Evolutionary conservation across 2,888 invertebrate species (phyloP), one percentile per base, ranked within the genome.

Genomic region (Marronus borbonicus): DNA sequence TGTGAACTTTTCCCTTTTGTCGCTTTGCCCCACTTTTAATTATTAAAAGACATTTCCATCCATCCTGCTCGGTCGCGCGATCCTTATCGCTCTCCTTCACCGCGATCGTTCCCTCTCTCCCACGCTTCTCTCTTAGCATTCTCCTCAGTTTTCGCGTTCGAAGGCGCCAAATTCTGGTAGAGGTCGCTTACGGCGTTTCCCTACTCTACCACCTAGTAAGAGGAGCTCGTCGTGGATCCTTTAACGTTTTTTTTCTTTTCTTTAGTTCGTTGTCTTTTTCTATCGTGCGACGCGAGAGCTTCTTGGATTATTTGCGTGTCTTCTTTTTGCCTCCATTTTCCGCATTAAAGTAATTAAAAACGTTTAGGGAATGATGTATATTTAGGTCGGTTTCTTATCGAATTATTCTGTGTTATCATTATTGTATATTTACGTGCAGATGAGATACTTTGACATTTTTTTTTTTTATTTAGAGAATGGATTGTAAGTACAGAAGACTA

Each of bases 11-110:
- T 72, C 72, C 55, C 72, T 72, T 72, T 72, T 72, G 72, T 72
- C 72, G 72, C 72, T 72, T 72, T 72, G 72, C 58, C 72, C 72
- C 72, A 68, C 76, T 76, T 76, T 76, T 76, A 76, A 76, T 76
- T 76, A 76, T 76, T 76, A 66, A 76, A 68, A 72, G 72, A 72
- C 58, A 60, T 58, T 72, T 72, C 72, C 72, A 52, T 72, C 72
- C 72, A 52, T 72, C 72, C 36, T 58, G 55, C 39, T 72, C 72
- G 14, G 14, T 12, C 39, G 36, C 39, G 36, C 39, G 39, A 55
- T 14, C 20, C 20, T 36, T 28, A 10, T 50, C 50, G 24, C 49
- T 24, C 55, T 8, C 69, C 69, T 50, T 31, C 44, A 20, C 66
- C 1, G 2, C 2, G 44, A 8, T 44, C 12, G 44, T 44, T 44